These are phyloP conservation scores for Rhimphoctona megacephalus DNA, from an alignment of 2,888 invertebrate genomes.

Conservation along the genomic window DNA sequence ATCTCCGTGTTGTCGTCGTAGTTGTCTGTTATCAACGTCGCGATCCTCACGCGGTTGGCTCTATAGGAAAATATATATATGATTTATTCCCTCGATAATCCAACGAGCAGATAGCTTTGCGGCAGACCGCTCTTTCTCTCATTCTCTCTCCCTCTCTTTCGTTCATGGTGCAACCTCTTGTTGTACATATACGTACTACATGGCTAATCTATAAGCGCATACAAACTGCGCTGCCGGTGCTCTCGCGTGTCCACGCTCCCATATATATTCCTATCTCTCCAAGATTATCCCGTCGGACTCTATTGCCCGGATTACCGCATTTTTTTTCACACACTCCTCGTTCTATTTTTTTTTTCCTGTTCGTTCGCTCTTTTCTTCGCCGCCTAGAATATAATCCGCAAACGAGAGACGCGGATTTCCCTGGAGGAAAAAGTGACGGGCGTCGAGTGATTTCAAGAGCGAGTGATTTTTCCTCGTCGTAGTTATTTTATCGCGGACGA, in stretches of 20 bases:
- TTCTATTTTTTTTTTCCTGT: constrained; percentile 61
- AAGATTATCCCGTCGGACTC: constrained; percentile 81
- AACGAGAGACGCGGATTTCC: constrained; percentile 42
- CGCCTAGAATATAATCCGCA: constrained; percentile 1
- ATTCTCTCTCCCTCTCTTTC: background rate
- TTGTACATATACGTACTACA: constrained; percentile 1
- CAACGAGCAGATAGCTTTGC: constrained; percentile 72
- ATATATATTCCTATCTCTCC: constrained; percentile 74
- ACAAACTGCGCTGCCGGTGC: constrained; percentile 61
- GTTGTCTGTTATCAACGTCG: constrained; percentile 54
- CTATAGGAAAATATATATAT: constrained; percentile 81
- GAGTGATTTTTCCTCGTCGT: constrained; percentile 1
- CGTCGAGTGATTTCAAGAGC: background rate
- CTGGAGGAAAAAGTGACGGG: constrained; percentile 3
- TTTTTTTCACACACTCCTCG: constrained; percentile 65
- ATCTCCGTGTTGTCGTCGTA: constrained; percentile 28
- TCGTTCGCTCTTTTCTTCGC: constrained; percentile 22
- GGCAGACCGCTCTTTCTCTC: constrained; percentile 44
- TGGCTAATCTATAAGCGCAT: constrained; percentile 55
- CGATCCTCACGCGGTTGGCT: constrained; percentile 61
- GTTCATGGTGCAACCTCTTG: constrained; percentile 42
- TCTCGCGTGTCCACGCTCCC: constrained; percentile 58
- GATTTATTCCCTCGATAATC: constrained; percentile 85
- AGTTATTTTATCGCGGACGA: background rate
- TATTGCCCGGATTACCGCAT: constrained; percentile 83